These are phyloP conservation scores for Lagocephalus sceleratus DNA, from an alignment of 2,797 vertebrate genomes.

Conservation along the genomic window DNA sequence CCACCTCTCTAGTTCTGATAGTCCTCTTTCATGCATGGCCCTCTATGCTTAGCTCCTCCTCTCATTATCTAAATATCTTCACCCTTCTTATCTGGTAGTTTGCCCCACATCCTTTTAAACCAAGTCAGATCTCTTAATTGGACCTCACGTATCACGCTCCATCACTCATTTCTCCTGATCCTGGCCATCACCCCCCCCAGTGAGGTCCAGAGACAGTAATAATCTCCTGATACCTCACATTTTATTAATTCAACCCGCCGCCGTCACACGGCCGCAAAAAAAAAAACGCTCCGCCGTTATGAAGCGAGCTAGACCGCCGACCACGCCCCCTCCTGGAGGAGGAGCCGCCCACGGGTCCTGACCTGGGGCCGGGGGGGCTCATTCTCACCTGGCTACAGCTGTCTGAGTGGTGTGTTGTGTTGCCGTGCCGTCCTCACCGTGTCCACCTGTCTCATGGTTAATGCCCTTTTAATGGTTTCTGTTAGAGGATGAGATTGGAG, in stretches of 20 bases:
- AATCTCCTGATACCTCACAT: constrained; percentile 44
- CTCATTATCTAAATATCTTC: neutral
- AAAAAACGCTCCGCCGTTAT: constrained; percentile 27
- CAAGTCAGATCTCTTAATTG: too few relatives aligned
- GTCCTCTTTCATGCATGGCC: constrained; percentile 30
- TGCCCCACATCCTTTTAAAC: too few relatives aligned
- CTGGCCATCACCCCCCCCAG: constrained; percentile 14
- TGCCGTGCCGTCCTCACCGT: constrained; percentile 46
- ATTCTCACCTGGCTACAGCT: constrained; percentile 45
- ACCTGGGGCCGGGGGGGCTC: constrained; percentile 35
- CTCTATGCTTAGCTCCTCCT: constrained; percentile 13
- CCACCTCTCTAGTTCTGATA: neutral
- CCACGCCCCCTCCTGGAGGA: constrained; percentile 14
- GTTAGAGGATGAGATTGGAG: constrained; percentile 59
- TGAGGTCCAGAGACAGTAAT: constrained; percentile 54
- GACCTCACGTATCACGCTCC: neutral
- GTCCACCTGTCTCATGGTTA: constrained; percentile 60
- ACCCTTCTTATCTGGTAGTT: constrained; percentile 3
- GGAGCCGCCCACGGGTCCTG: constrained; percentile 15
- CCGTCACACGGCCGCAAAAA: too few relatives aligned
- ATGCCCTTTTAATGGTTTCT: constrained; percentile 63
- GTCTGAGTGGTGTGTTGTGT: constrained; percentile 58
- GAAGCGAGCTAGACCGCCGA: constrained; percentile 64
- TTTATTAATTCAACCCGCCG: too few relatives aligned
- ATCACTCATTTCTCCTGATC: constrained; percentile 7